phyloP scores from a whole-genome alignment of 2,797 vertebrate species.

The Rachycentron canadum region DNA sequence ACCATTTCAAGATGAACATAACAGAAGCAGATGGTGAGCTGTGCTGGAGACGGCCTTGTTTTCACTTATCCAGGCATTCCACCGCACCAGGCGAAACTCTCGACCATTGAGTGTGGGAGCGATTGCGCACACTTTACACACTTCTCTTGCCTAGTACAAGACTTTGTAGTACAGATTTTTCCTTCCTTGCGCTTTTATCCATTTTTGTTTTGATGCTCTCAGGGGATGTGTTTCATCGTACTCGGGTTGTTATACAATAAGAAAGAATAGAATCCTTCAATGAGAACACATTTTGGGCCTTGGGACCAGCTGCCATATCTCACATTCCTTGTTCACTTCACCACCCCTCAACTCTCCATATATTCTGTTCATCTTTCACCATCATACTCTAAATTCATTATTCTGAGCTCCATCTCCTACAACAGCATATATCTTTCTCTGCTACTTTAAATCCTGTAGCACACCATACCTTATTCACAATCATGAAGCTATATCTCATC shows the following conservation, averaged over 20 bases:
- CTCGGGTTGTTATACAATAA: neutral
- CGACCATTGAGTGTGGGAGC: conserved; percentile 39
- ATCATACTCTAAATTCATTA: conserved; percentile 48
- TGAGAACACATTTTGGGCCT: neutral
- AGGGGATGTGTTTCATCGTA: neutral
- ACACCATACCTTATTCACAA: conserved; percentile 44
- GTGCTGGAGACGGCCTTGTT: conserved; percentile 41
- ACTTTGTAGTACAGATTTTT: conserved; percentile 33
- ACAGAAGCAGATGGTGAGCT: conserved; percentile 66
- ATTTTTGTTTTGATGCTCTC: conserved; percentile 8
- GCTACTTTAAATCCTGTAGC: conserved; percentile 35
- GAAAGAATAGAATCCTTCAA: conserved; percentile 7
- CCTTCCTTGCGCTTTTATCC: conserved; percentile 4
- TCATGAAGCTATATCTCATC: conserved; percentile 52
- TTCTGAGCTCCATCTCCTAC: conserved; percentile 44
- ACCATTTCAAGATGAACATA: conserved; percentile 68
- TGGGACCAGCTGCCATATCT: conserved; percentile 31
- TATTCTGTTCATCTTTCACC: conserved; percentile 26
- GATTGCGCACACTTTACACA: conserved; percentile 15
- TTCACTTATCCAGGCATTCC: conserved; percentile 46
- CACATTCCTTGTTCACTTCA: conserved; percentile 21
- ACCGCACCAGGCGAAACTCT: conserved; percentile 36
- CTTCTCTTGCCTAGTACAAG: conserved; percentile 20
- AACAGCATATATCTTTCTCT: conserved; percentile 36
- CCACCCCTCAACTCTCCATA: conserved; percentile 5